These are phyloP conservation scores for Aphrocallistes beatrix DNA, from an alignment of 37 sponge, comb jelly and placozoan genomes.

Conservation along the genomic window DNA sequence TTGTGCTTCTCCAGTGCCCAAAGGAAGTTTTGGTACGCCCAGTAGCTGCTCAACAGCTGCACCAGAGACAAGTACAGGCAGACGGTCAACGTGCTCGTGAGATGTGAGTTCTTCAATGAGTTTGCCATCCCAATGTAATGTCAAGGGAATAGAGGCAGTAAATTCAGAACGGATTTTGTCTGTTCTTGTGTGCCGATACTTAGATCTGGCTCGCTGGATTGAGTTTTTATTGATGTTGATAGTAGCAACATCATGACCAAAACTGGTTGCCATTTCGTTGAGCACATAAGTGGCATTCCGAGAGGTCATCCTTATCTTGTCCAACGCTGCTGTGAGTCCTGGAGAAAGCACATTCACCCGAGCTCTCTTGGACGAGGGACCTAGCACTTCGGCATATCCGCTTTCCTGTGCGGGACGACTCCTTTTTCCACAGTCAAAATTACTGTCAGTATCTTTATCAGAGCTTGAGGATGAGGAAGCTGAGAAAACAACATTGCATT, in stretches of 20 bases:
- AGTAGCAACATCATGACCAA: neutral
- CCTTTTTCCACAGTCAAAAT: too few relatives aligned
- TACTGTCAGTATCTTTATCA: neutral
- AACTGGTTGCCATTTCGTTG: neutral
- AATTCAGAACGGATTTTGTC: neutral
- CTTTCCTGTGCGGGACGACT: too few relatives aligned
- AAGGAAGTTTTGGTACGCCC: neutral
- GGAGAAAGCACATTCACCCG: neutral
- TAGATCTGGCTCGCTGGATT: neutral
- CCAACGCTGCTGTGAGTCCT: neutral
- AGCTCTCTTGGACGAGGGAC: neutral
- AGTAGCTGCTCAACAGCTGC: neutral
- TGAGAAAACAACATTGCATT: neutral
- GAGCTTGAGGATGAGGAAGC: neutral
- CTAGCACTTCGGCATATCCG: too few relatives aligned
- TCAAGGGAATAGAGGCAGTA: neutral
- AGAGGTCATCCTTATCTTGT: neutral
- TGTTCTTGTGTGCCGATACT: neutral
- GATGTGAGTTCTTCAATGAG: neutral
- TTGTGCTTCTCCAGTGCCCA: neutral
- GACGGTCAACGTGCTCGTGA: neutral
- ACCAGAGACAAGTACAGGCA: neutral
- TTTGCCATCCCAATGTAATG: neutral
- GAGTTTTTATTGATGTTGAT: neutral
- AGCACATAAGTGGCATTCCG: neutral